Evolutionary conservation across 2,797 vertebrate genomes (phyloP), one percentile per base, ranked within the genome.

Genomic region (Trichosurus vulpecula): DNA sequence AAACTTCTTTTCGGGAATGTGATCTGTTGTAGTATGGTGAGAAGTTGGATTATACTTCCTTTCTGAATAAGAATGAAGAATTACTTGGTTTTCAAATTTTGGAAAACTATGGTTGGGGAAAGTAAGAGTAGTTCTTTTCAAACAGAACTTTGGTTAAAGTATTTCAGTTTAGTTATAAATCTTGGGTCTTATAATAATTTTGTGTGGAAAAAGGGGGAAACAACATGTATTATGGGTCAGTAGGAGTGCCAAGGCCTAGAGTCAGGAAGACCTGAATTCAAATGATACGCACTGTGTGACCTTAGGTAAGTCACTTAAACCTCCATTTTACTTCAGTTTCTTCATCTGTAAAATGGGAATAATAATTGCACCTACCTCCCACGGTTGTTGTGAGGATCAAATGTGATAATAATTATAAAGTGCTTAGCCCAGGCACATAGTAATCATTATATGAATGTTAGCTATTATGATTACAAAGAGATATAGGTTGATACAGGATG

Each of bases 1-100:
- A 98, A 99, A 99, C 98, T 99, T 99, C 99, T 99, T 99, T 98
- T 99, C 99, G 91, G 99, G 99, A 97, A 99, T 98, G 41, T 99
- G 99, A 97, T 99, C 99, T 93, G 99, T 99, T 87, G 99, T 99
- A 27, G 99, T 99, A 98, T 99, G 99, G 97, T 99, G 99, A 94
- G 99, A 98, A 6, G 99, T 99, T 54, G 99, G 98, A 92, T 99
- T 99, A 98, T 99, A 99, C 98, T 99, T 99, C 98, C 99, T 99
- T 99, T 99, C 99, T 99, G 97, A 96, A 98, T 92, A 92, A 98
- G 98, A 97, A 98, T 95, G 97, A 52, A 22, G 14, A 95, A 52
- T 94, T 30, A 41, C 91, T 6, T 27, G 94, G 52, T 94, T 96
- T 97, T 95, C 91, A 95, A 95, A 93, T 52, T 92, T 94, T 16